Conservation (phyloP, 2,797 vertebrate species). For the Enteromius mattozi region DNA sequence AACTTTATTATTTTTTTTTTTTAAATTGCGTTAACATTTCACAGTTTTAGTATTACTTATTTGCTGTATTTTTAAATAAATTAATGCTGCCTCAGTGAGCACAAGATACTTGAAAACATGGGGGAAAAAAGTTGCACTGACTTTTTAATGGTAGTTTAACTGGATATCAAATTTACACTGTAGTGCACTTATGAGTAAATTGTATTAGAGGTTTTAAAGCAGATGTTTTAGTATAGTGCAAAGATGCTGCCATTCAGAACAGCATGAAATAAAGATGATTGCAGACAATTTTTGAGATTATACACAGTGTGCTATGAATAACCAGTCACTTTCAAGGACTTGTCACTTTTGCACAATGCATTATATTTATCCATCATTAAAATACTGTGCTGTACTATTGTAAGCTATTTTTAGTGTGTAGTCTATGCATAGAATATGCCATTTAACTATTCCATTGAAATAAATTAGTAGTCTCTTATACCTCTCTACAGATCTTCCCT, state of each 20-base stretch:
- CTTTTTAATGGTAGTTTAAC: neutral
- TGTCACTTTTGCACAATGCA: neutral
- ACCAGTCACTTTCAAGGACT: neutral
- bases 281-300: neutral
- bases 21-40: neutral
- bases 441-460: neutral
- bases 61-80: neutral
- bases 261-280: neutral
- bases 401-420: neutral
- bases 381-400: neutral
- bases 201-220: neutral
- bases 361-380: neutral
- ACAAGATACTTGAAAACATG: neutral
- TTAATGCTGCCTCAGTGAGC: neutral
- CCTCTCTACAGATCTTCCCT: neutral
- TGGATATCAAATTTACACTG: neutral
- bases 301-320: neutral
- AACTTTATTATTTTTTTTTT: too few species aligned
- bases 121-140: neutral
- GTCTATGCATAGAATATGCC: neutral
- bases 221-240: neutral
- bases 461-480: neutral
- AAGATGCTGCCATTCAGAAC: neutral
- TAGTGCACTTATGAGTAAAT: neutral
- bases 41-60: neutral